Evolutionary conservation across 2,113 vertebrate genomes (phyloP).

Genomic region (Pholis gunnellus): DNA sequence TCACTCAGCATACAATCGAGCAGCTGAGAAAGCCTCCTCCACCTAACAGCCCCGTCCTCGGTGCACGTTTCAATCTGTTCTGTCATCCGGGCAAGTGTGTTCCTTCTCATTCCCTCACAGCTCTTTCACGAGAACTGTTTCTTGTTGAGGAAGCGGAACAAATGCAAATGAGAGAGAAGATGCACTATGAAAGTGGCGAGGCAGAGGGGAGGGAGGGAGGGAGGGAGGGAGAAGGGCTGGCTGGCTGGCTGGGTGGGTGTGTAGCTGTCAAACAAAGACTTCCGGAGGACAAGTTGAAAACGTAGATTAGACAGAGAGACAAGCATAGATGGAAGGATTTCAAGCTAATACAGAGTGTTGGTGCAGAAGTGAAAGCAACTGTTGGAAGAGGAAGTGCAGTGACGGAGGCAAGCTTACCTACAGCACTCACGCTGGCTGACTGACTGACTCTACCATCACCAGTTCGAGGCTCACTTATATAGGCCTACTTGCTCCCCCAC

Average conservation of each 20-base stretch:
- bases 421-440: conserved; percentile 35
- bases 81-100: conserved; percentile 1
- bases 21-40: conserved; percentile 2
- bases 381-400: conserved; percentile 71
- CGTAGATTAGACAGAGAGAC: conserved; percentile 47
- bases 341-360: conserved; percentile 6
- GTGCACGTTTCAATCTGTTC: not conserved
- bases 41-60: conserved; percentile 32
- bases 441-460: conserved; percentile 52
- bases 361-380: conserved; percentile 66
- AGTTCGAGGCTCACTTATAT: conserved; percentile 62
- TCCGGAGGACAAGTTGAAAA: conserved; percentile 72
- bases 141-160: conserved; percentile 75
- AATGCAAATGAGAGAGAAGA: conserved; percentile 78
- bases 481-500: conserved; percentile 50
- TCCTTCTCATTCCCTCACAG: conserved; percentile 24
- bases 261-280: conserved; percentile 76
- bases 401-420: conserved; percentile 71
- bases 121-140: conserved; percentile 60
- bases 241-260: conserved; percentile 48
- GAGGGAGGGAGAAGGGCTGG: conserved; percentile 49
- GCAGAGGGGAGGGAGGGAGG: conserved; percentile 74
- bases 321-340: conserved; percentile 25
- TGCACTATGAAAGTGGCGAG: conserved; percentile 68
- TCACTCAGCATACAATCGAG: conserved; percentile 21